Percentiles rank a stretch among this genome's conserved stretches.
Conservation (phyloP, 2,888 invertebrate species). For the Iphiclides podalirius region DNA sequence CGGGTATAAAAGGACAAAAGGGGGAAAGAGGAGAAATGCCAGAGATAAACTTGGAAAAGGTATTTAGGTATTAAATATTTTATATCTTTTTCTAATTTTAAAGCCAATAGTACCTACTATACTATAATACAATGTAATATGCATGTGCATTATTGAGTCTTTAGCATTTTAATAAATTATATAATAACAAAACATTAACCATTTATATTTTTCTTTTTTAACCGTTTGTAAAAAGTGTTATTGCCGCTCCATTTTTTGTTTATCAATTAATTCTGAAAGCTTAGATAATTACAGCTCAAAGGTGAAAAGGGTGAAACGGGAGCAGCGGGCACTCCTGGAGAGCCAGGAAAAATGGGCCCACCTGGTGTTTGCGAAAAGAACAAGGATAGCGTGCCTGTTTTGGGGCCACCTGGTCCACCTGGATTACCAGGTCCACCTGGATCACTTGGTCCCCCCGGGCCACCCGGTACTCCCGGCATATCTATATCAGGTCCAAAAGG, state of each 20-base stretch:
- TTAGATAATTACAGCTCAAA: constrained; percentile 55
- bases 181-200: too few species aligned
- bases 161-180: too few species aligned
- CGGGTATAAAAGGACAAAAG: constrained; percentile 53
- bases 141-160: too few species aligned
- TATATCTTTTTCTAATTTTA: not conserved
- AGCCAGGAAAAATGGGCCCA: constrained; percentile 41
- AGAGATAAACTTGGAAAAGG: constrained; percentile 42
- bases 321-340: constrained; percentile 43
- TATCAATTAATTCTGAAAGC: too few species aligned
- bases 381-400: constrained; percentile 12
- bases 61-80: too few species aligned
- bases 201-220: too few species aligned
- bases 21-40: constrained; percentile 45
- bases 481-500: constrained; percentile 57
- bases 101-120: too few species aligned
- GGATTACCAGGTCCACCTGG: constrained; percentile 42
- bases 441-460: constrained; percentile 48
- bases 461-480: constrained; percentile 49
- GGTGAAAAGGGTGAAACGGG: constrained; percentile 59
- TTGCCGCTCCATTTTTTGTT: too few species aligned
- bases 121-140: too few species aligned
- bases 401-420: constrained; percentile 28
- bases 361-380: constrained; percentile 28
- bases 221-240: too few species aligned